Percentiles rank a stretch among this genome's conserved stretches.
Evolutionary conservation across 2,113 vertebrate species (phyloP).

Genomic region (Solenodon paradoxus): DNA sequence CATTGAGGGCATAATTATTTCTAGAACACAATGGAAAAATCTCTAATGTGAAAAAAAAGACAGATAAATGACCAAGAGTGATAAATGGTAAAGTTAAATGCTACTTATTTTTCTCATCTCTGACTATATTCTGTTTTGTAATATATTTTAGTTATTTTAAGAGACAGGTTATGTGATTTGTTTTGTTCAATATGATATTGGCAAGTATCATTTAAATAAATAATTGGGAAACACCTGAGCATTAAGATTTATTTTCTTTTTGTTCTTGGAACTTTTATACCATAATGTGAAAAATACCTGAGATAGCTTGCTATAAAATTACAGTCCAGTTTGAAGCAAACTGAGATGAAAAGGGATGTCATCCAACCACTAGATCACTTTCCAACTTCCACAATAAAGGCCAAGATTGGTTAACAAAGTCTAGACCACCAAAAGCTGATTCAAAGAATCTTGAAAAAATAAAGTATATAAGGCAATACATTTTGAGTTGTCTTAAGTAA

Average conservation of each 20-base stretch:
- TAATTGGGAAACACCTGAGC: background rate
- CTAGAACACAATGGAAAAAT: background rate
- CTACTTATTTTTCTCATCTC: background rate
- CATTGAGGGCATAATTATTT: background rate
- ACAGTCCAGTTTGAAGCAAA: background rate
- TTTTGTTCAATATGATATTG: background rate
- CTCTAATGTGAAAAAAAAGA: background rate
- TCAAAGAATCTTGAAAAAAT: background rate
- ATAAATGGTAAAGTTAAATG: background rate
- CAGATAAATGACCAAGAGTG: background rate
- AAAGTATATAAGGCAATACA: background rate
- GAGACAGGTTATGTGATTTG: background rate
- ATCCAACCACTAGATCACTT: background rate
- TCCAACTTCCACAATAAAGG: background rate
- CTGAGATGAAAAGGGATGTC: background rate
- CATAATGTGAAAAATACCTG: background rate
- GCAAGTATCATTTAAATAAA: background rate
- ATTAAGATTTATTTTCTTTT: background rate
- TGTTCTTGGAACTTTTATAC: background rate
- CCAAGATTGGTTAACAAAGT: background rate
- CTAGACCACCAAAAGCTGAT: background rate
- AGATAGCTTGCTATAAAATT: background rate
- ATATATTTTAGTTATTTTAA: background rate
- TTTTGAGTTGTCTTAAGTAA: background rate
- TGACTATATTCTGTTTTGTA: background rate